Conservation (phyloP, 1,140 invertebrate species). For the Neodiprion virginianus region DNA sequence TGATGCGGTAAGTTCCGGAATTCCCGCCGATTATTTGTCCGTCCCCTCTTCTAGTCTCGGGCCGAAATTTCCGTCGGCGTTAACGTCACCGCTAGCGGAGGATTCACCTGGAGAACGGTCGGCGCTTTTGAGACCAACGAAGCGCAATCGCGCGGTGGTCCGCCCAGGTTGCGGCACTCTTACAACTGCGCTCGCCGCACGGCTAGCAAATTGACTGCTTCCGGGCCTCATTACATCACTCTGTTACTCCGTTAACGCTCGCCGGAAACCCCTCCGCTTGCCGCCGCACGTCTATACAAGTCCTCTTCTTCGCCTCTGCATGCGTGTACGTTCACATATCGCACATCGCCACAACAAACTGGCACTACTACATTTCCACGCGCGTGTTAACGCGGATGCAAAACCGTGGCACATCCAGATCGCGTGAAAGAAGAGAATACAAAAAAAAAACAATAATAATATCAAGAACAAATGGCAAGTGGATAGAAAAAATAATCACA, state of each 20-base stretch:
- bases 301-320: not conserved
- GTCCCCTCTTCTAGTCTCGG: no score
- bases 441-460: not conserved
- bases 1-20: no score
- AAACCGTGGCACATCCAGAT: not conserved
- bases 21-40: no score
- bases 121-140: slow-evolving; percentile 19
- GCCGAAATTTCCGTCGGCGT: no score
- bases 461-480: no score
- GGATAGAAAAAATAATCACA: no score
- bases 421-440: not conserved
- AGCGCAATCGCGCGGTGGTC: slow-evolving; percentile 41
- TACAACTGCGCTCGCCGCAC: slow-evolving; percentile 55
- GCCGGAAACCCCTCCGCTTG: slow-evolving; percentile 60
- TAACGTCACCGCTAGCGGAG: no score
- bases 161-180: slow-evolving; percentile 56
- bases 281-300: not conserved
- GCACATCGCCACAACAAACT: slow-evolving; percentile 29
- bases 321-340: slow-evolving; percentile 22
- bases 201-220: slow-evolving; percentile 61
- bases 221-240: slow-evolving; percentile 65
- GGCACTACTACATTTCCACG: slow-evolving; percentile 25
- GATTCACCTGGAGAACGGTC: slow-evolving; percentile 32
- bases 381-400: not conserved
- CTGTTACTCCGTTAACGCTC: slow-evolving; percentile 65